Conservation (phyloP, 2,797 vertebrate species). For the Lutjanus campechanus region DNA sequence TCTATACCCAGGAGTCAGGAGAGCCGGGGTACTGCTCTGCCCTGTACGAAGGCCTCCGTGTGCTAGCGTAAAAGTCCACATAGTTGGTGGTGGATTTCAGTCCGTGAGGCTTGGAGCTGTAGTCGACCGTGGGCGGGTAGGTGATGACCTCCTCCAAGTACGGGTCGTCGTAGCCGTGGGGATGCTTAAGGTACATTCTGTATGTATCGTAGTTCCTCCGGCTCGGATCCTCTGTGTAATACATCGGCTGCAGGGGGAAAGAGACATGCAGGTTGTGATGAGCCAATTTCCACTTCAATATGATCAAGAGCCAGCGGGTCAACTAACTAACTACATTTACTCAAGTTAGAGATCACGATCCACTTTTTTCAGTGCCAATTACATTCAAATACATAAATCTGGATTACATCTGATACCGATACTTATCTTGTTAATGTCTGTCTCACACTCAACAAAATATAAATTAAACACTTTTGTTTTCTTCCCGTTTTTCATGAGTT, state of each 20-base stretch:
- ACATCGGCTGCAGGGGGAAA: constrained; percentile 87
- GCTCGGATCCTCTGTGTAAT: constrained; percentile 90
- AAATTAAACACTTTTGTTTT: too few relatives aligned
- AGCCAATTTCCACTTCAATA: background rate
- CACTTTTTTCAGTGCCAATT: too few relatives aligned
- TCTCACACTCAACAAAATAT: too few relatives aligned
- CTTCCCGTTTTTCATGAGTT: too few relatives aligned
- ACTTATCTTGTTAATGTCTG: too few relatives aligned
- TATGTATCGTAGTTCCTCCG: constrained; percentile 95
- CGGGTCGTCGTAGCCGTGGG: constrained; percentile 93
- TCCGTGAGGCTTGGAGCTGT: constrained; percentile 91
- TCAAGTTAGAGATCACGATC: too few relatives aligned
- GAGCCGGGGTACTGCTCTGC: constrained; percentile 97
- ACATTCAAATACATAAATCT: too few relatives aligned
- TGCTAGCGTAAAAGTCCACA: constrained; percentile 97
- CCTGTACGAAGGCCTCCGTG: constrained; percentile 92
- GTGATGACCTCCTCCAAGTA: constrained; percentile 94
- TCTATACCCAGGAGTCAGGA: constrained; percentile 98
- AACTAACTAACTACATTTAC: too few relatives aligned
- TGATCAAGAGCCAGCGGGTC: background rate
- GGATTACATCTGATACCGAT: too few relatives aligned
- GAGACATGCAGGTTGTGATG: background rate
- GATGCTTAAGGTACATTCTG: constrained; percentile 94
- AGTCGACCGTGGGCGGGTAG: constrained; percentile 91
- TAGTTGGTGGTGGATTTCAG: constrained; percentile 95